Evolutionary conservation across 2,113 vertebrate species (phyloP), one percentile per base, ranked within the genome.

Genomic region (Variabilichromis moorii): DNA sequence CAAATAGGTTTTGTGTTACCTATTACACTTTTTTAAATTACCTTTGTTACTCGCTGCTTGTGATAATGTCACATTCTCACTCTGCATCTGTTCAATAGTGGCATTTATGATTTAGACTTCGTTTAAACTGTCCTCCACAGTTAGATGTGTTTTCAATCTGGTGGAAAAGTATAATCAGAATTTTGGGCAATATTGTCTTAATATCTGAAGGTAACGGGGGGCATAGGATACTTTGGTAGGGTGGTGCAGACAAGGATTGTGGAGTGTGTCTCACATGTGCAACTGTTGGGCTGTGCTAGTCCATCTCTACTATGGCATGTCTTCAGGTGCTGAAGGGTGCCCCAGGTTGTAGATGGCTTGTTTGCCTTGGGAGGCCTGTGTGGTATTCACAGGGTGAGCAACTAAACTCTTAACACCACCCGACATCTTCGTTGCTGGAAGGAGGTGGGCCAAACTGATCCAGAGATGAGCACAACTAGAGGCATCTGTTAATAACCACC

Each of bases 381-480:
- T 47, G 14, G 21, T 47, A 73, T 26, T 26, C 40, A 45, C 0
- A 7, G 21, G 21, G 5, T 17, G 68, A 73, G 8, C 40, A 76
- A 50, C 24, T 4, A 31, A 12, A 47, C 9, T 11, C 24, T 50
- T 8, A 76, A 26, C 24, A 28, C 40, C 24, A 47, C 0, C 68
- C 8, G 13, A 47, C 68, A 76, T 47, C n/a, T 11, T 45, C 0
- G 24, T 28, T 76, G 40, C 68, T 47, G 68, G 3, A 45, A 73
- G 61, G 0, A 35, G 61, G 61, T n/a, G 10, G 1, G 2, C 10
- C 33, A 37, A 37, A 0, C 33, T n/a, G 28, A 66, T 66, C 61
- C 61, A 33, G 61, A n/a, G 61, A 66, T 0, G 3, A 35, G 6
- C 17, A n/a, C 59, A 66, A 66, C 10, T 37, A 66, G 31, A 66